Evolutionary conservation across 2,797 vertebrate species (phyloP), one percentile per base, ranked within the genome.

Genomic region (Falco biarmicus): DNA sequence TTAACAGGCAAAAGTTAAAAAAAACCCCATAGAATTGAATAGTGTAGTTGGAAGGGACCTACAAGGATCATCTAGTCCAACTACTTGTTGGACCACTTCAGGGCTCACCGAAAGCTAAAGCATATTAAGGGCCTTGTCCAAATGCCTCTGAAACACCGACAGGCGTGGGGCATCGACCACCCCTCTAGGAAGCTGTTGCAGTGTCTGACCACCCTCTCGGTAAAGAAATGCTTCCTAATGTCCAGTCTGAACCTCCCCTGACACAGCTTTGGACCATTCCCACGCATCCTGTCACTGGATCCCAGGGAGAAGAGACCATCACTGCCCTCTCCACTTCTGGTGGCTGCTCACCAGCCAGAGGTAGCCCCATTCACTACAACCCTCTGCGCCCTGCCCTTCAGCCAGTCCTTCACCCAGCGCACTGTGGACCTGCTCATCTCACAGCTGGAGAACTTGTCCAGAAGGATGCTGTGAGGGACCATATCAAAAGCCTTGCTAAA

Each of bases 131-230:
- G 3, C 16, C 32, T 71, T 68, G 54, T 32, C 12, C 18, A 39
- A 84, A 64, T 64, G 39, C 34, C 59, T 68, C 51, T 76, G 48
- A 18, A 84, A 37, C 11, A 54, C 15, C 48, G 41, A 21, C 17
- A 7, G n/a, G 32, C 7, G 5, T 11, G 34, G 45, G 41, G 5
- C 26, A 37, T 53, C 0, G 0, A 18, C 43, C 51, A 14, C 17
- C 53, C 47, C 60, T 29, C 10, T 10, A 13, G 47, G 41, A 56
- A 61, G 15, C 34, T 31, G 1, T 47, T 22, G 15, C 19, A 34
- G 25, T 26, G 56, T 47, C 5, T 37, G 47, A 50, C 31, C 31
- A 19, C 4, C 20, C 6, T 68, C 32, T 68, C 11, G 24, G 12
- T 64, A 14, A 24, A n/a, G 14, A 51, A 37, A 12, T 48, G 15